Evolutionary conservation across 2,888 invertebrate species (phyloP).

Genomic region (Malthinus seriepunctatus): DNA sequence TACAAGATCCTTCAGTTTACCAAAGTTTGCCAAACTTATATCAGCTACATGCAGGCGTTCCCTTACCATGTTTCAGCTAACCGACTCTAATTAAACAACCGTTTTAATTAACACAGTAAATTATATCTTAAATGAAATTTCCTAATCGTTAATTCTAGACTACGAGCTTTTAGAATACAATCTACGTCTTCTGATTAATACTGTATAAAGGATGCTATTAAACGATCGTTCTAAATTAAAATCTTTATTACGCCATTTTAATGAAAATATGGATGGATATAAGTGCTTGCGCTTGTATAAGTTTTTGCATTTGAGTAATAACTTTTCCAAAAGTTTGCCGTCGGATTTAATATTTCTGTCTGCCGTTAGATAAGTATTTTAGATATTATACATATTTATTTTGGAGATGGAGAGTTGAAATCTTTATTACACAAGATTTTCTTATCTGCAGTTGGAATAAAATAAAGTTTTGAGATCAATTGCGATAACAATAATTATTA

Average conservation of each 20-base stretch:
- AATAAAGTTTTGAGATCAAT: no score
- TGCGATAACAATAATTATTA: no score
- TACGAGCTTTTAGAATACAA: slow-evolving; percentile 25
- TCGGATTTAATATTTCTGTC: no score
- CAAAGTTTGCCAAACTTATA: slow-evolving; percentile 51
- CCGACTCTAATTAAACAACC: slow-evolving; percentile 57
- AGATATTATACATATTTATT: no score
- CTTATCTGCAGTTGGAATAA: no score
- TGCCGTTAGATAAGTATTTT: no score
- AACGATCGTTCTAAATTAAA: slow-evolving; percentile 21
- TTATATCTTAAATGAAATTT: slow-evolving; percentile 57
- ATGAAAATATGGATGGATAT: background rate
- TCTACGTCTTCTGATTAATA: slow-evolving; percentile 28
- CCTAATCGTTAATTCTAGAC: slow-evolving; percentile 51
- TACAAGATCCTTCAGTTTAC: slow-evolving; percentile 47
- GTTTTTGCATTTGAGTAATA: background rate
- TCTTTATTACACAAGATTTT: no score
- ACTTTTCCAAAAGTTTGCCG: background rate
- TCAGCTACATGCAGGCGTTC: slow-evolving; percentile 51
- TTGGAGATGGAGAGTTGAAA: no score
- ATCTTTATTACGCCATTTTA: background rate
- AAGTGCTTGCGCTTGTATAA: background rate
- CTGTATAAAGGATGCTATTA: slow-evolving; percentile 24
- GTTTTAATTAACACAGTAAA: slow-evolving; percentile 59
- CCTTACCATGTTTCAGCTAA: slow-evolving; percentile 51